A percentile compares a stretch with the other conserved stretches of the same genome.
Conservation (phyloP, 1,140 invertebrate genomes). For the Bilobella aurantiaca region DNA sequence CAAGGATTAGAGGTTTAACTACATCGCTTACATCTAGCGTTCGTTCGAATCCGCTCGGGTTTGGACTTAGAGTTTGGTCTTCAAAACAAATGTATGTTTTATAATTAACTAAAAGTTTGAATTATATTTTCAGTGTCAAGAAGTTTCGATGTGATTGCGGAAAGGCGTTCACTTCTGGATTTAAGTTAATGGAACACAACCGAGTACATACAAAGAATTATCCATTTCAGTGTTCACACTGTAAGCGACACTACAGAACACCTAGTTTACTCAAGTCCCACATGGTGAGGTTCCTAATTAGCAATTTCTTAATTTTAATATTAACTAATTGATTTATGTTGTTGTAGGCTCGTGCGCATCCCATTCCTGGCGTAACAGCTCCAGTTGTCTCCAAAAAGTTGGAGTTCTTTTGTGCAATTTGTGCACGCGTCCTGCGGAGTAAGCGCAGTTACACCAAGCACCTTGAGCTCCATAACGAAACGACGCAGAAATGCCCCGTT, state of each 20-base stretch:
- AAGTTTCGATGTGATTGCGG: conserved; percentile 18
- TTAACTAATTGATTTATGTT: neutral
- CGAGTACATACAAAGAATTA: conserved; percentile 46
- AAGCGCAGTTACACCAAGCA: conserved; percentile 73
- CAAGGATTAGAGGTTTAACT: too few species aligned
- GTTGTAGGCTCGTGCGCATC: conserved; percentile 14
- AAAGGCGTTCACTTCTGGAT: conserved; percentile 25
- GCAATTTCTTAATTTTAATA: neutral
- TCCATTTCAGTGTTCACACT: conserved; percentile 61
- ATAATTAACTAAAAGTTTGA: too few species aligned
- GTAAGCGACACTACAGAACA: conserved; percentile 63
- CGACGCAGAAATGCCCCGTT: conserved; percentile 68
- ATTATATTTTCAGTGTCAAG: conserved; percentile 15
- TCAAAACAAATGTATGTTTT: too few species aligned
- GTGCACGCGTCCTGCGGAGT: conserved; percentile 40
- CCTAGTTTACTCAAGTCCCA: conserved; percentile 45
- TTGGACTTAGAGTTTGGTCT: too few species aligned
- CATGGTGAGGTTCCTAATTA: conserved; percentile 26
- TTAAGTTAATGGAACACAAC: conserved; percentile 40
- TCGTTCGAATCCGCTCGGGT: too few species aligned
- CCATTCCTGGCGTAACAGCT: neutral
- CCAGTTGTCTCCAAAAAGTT: conserved; percentile 1
- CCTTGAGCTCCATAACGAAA: conserved; percentile 67
- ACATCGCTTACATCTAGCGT: too few species aligned
- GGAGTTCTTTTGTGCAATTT: conserved; percentile 17